A percentile compares a stretch with the other conserved stretches of the same genome.
Evolutionary conservation across 1,140 invertebrate species (phyloP).

Genomic region (Rhagoletis zephyria): DNA sequence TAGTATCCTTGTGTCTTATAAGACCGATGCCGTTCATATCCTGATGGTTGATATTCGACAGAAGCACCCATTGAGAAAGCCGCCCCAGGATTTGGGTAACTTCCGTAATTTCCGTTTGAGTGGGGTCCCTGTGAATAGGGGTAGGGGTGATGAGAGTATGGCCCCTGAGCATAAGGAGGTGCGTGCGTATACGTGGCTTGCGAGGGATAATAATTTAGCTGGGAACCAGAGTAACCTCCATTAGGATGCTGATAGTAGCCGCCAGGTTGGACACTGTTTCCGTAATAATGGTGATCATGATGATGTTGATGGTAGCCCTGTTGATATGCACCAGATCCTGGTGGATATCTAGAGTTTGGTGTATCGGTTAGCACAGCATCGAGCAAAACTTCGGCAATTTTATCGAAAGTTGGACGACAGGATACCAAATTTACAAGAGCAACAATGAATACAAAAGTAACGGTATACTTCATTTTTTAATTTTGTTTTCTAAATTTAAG

Average conservation of each 20-base stretch:
- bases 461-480: background rate
- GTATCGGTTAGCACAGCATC: slow-evolving; percentile 55
- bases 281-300: slow-evolving; percentile 62
- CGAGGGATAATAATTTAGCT: background rate
- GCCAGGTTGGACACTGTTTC: slow-evolving; percentile 59
- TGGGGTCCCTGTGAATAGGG: background rate
- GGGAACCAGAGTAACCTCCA: background rate
- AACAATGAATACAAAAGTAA: background rate
- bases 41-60: background rate
- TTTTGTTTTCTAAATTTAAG: background rate
- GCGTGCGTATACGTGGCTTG: background rate
- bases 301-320: slow-evolving; percentile 62
- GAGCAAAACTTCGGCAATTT: slow-evolving; percentile 62
- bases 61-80: background rate
- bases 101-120: background rate
- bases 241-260: slow-evolving; percentile 51
- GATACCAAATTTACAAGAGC: background rate
- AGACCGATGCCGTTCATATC: background rate
- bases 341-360: slow-evolving; percentile 29
- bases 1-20: background rate
- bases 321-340: slow-evolving; percentile 59
- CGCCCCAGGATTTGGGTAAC: background rate
- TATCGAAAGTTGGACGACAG: slow-evolving; percentile 64
- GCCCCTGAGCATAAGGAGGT: background rate
- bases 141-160: background rate